Conservation (phyloP, 2,113 vertebrate species). For the Planiliza haematocheilus region DNA sequence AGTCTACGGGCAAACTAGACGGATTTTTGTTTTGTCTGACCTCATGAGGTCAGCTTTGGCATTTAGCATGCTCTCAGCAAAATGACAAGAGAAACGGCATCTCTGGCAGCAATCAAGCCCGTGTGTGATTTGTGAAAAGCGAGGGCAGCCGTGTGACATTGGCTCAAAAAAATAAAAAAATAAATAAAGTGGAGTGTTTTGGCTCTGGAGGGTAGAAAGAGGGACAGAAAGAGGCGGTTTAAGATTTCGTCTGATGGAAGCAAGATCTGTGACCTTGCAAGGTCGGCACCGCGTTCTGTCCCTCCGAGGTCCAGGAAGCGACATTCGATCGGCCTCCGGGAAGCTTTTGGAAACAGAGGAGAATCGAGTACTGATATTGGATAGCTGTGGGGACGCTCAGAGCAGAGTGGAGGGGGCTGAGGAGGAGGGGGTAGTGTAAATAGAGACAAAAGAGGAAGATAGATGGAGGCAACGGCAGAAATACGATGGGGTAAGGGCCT, state of each 20-base stretch:
- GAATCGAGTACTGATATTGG: conserved; percentile 70
- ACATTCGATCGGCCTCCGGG: conserved; percentile 77
- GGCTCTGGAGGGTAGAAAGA: conserved; percentile 25
- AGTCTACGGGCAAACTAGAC: neutral
- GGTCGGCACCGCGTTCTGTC: conserved; percentile 57
- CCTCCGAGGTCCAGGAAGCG: conserved; percentile 53
- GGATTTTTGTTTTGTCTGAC: conserved; percentile 21
- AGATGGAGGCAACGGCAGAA: conserved; percentile 56
- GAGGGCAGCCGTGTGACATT: conserved; percentile 44
- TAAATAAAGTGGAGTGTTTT: conserved; percentile 23
- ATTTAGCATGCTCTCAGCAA: conserved; percentile 18
- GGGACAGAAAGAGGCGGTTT: conserved; percentile 60
- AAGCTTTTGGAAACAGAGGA: conserved; percentile 67
- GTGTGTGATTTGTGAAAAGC: conserved; percentile 49
- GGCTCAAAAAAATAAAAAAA: conserved; percentile 28
- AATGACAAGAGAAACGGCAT: conserved; percentile 41
- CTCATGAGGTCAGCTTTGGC: conserved; percentile 17
- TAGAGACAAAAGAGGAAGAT: conserved; percentile 44
- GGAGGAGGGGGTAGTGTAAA: conserved; percentile 12
- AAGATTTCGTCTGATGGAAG: conserved; percentile 76
- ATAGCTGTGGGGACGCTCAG: conserved; percentile 64
- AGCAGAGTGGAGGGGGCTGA: neutral
- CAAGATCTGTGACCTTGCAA: conserved; percentile 76
- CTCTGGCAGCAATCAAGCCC: conserved; percentile 23
- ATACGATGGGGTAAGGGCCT: conserved; percentile 43